phyloP scores from a whole-genome alignment of 2,888 invertebrate species.

The Cheilosia impressa region DNA sequence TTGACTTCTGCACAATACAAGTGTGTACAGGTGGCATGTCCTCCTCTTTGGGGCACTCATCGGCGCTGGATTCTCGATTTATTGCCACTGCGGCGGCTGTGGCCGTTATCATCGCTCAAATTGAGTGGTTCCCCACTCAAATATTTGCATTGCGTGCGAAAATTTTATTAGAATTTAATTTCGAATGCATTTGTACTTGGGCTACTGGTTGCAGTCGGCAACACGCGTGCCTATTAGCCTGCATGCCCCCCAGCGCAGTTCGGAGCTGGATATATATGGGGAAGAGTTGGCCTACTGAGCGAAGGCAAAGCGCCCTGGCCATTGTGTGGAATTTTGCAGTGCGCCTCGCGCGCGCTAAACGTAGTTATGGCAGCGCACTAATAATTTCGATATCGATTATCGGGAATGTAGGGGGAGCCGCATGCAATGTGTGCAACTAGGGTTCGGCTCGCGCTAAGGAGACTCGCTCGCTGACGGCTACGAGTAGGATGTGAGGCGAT shows the following conservation, averaged over 20 bases:
- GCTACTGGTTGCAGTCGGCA: slow-evolving; percentile 54
- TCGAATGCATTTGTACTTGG: slow-evolving; percentile 61
- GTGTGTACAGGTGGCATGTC: slow-evolving; percentile 17
- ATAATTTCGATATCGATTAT: slow-evolving; percentile 73
- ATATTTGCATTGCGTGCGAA: slow-evolving; percentile 79
- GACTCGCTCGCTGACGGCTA: background rate
- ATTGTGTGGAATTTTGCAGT: slow-evolving; percentile 28
- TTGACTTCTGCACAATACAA: slow-evolving; percentile 21
- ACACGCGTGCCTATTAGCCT: slow-evolving; percentile 43
- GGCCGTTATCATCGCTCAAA: slow-evolving; percentile 67
- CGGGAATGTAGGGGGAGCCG: slow-evolving; percentile 43
- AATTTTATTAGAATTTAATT: slow-evolving; percentile 80
- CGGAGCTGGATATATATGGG: background rate
- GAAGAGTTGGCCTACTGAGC: slow-evolving; percentile 66
- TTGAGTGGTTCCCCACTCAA: slow-evolving; percentile 72
- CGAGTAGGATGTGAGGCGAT: slow-evolving; percentile 26
- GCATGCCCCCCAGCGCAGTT: slow-evolving; percentile 53
- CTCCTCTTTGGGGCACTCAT: slow-evolving; percentile 33
- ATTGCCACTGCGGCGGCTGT: slow-evolving; percentile 32
- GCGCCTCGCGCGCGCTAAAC: slow-evolving; percentile 25
- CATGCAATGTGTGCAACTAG: slow-evolving; percentile 21
- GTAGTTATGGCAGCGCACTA: slow-evolving; percentile 74
- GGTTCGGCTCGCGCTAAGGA: background rate
- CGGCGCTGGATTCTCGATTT: slow-evolving; percentile 53
- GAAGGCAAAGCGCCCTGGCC: slow-evolving; percentile 63